Evolutionary conservation across 2,113 vertebrate genomes (phyloP), one percentile per base, ranked within the genome.

Genomic region (Mustelus asterias): DNA sequence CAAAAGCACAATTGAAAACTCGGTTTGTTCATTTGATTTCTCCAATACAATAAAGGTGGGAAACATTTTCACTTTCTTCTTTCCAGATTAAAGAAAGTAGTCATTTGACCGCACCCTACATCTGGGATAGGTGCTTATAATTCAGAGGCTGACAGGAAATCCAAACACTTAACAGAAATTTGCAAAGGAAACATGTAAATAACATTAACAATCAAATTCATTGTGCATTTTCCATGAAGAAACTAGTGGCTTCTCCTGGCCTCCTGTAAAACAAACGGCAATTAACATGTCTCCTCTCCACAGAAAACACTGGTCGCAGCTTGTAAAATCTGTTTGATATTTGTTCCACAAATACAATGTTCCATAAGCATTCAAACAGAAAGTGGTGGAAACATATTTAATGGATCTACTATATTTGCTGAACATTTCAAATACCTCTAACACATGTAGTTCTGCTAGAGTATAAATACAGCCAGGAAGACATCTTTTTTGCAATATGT

Each of bases 21-120:
- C 94, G 18, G 41, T 95, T 95, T 95, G 94, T 67, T 95, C 67
- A 95, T 95, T 95, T 76, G 67, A 95, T 95, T 95, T 95, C 94
- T 72, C 94, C 26, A 26, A 29, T 94, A 94, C 63, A 94, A 44
- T 44, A 54, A 72, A 72, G 41, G 67, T 33, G 67, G 67, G 14
- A 76, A 48, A 95, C 26, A 72, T 72, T 95, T 72, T 70, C 94
- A 44, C 37, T 44, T 72, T 29, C 22, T 70, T 72, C 37, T 33
- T 72, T 76, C 24, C 33, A 95, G 94, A 54, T 72, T 95, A 72
- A 70, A 14, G 41, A 95, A 95, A 76, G 44, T 65, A 95, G 69
- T 72, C 24, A 95, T 22, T 95, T 76, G 41, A 76, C 37, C 54
- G 69, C 44, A 94, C n/a, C n/a, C 37, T 94, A 70, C 37, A 95